phyloP scores from a whole-genome alignment of 2,888 invertebrate species.

The Dynastes hyllus region DNA sequence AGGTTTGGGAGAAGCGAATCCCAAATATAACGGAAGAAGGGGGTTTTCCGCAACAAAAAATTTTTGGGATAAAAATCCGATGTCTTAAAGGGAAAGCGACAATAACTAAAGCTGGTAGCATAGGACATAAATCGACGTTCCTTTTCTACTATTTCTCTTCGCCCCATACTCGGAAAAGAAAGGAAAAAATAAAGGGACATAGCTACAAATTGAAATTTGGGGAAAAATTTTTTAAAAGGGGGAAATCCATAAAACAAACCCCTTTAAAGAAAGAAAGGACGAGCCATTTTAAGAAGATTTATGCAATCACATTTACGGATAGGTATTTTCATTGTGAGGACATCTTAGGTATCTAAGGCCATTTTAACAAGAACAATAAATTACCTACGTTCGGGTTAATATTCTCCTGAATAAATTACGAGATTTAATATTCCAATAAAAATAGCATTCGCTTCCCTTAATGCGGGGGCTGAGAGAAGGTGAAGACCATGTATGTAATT shows the following conservation, averaged over 20 bases:
- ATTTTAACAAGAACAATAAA: slow-evolving; percentile 48
- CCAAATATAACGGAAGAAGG: background rate
- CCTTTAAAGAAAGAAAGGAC: slow-evolving; percentile 42
- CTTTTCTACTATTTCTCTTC: background rate
- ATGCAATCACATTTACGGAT: slow-evolving; percentile 49
- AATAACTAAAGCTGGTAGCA: background rate
- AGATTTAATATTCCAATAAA: slow-evolving; percentile 44
- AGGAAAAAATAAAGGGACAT: slow-evolving; percentile 28
- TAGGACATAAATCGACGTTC: slow-evolving; percentile 8
- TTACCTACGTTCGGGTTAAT: slow-evolving; percentile 44
- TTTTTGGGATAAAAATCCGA: background rate
- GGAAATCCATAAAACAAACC: slow-evolving; percentile 47
- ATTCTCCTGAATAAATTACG: slow-evolving; percentile 44
- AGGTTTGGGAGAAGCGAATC: background rate
- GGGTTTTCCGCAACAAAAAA: background rate
- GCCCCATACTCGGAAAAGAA: slow-evolving; percentile 9
- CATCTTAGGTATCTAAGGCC: background rate
- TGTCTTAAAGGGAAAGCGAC: slow-evolving; percentile 4
- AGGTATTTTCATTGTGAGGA: slow-evolving; percentile 25
- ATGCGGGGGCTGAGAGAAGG: background rate
- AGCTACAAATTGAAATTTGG: slow-evolving; percentile 48
- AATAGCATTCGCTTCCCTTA: background rate
- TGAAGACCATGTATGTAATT: slow-evolving; percentile 15
- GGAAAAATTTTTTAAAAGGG: too few relatives aligned
- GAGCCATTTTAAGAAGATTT: slow-evolving; percentile 47